These are phyloP conservation scores for Laterallus jamaicensis DNA, from an alignment of 2,113 vertebrate genomes.

Conservation along the genomic window DNA sequence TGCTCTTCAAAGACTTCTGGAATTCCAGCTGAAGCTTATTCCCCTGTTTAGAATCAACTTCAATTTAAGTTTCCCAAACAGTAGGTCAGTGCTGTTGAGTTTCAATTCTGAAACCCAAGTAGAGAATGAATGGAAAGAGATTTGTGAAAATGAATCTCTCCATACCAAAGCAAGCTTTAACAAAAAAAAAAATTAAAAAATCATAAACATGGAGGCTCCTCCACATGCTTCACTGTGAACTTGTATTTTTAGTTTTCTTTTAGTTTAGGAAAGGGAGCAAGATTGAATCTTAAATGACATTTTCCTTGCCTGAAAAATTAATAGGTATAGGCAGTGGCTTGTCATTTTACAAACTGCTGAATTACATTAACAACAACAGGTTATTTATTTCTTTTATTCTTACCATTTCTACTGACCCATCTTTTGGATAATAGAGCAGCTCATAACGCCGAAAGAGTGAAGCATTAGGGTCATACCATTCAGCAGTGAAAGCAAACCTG, in stretches of 20 bases:
- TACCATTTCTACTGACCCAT: constrained; percentile 95
- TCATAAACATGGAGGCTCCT: background rate
- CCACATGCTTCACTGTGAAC: background rate
- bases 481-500: constrained; percentile 88
- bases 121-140: background rate
- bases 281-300: background rate
- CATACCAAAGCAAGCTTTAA: background rate
- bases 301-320: background rate
- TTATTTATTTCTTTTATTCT: background rate
- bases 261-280: background rate
- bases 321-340: background rate
- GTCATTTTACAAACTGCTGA: background rate
- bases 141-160: background rate
- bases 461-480: constrained; percentile 93
- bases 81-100: background rate
- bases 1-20: background rate
- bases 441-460: constrained; percentile 89
- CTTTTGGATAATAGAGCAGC: constrained; percentile 90
- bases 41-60: background rate
- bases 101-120: background rate
- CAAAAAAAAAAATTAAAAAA: background rate
- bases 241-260: background rate
- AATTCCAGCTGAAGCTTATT: background rate
- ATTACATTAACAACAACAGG: background rate
- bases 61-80: background rate